phyloP scores from a whole-genome alignment of 2,113 vertebrate genomes.

The Orcinus orca region DNA sequence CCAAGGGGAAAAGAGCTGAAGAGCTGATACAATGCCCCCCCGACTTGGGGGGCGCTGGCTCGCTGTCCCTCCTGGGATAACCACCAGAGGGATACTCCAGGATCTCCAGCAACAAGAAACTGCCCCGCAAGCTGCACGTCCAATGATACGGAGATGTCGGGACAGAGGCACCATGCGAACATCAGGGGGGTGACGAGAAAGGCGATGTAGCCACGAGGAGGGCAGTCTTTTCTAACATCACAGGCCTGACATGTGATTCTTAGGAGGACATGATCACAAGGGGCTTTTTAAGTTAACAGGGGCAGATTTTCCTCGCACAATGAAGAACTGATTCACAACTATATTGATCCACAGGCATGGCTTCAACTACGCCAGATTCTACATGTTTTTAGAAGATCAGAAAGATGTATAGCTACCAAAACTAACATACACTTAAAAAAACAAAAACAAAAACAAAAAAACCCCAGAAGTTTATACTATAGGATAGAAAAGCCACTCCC shows the following conservation, averaged over 20 bases:
- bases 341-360: accelerated
- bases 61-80: accelerated
- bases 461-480: accelerated
- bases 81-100: neutral
- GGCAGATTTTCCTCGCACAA: neutral
- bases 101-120: neutral
- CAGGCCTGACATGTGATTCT: accelerated
- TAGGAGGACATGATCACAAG: accelerated
- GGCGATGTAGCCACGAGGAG: accelerated
- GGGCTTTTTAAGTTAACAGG: neutral
- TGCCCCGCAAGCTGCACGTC: accelerated
- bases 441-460: neutral
- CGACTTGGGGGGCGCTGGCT: neutral
- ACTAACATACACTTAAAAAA: neutral
- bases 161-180: accelerated
- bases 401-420: neutral
- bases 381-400: neutral
- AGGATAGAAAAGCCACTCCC: neutral
- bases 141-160: accelerated
- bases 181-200: neutral
- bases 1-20: neutral
- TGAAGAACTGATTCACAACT: too few species aligned
- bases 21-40: too few species aligned
- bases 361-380: neutral
- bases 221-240: accelerated